Conservation (phyloP, 1,140 invertebrate genomes). For the Zaprionus davidi region DNA sequence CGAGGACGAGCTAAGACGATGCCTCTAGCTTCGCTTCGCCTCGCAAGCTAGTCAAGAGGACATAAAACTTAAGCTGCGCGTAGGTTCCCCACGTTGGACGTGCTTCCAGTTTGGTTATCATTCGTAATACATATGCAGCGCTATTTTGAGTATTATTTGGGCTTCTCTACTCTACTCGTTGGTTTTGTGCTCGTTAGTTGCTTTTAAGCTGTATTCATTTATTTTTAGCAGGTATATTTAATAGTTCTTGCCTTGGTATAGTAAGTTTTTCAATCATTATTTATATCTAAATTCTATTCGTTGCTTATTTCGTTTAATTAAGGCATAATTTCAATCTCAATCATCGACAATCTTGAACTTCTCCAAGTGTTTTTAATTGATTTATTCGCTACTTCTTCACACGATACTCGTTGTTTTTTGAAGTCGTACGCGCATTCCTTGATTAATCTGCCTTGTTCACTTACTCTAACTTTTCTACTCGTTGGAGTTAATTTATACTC, state of each 20-base stretch:
- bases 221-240: too few species aligned
- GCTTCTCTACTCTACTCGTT: too few species aligned
- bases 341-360: not conserved
- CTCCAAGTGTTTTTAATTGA: not conserved
- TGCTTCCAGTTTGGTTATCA: slow-evolving; percentile 28
- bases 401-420: not conserved
- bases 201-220: too few species aligned
- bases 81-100: slow-evolving; percentile 14
- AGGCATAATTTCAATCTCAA: too few species aligned
- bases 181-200: too few species aligned
- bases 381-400: not conserved
- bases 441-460: too few species aligned
- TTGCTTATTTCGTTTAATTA: too few species aligned
- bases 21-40: slow-evolving; percentile 4
- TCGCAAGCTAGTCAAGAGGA: slow-evolving; percentile 35
- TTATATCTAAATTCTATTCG: too few species aligned
- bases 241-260: too few species aligned
- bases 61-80: slow-evolving; percentile 49
- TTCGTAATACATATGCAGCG: slow-evolving; percentile 18
- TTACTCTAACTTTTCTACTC: not conserved
- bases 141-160: not conserved
- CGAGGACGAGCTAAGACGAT: slow-evolving; percentile 23
- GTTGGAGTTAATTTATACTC: not conserved
- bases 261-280: too few species aligned
- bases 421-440: not conserved